These are phyloP conservation scores for Tetragnatha montana DNA, from an alignment of 2,888 invertebrate species.

Conservation along the genomic window DNA sequence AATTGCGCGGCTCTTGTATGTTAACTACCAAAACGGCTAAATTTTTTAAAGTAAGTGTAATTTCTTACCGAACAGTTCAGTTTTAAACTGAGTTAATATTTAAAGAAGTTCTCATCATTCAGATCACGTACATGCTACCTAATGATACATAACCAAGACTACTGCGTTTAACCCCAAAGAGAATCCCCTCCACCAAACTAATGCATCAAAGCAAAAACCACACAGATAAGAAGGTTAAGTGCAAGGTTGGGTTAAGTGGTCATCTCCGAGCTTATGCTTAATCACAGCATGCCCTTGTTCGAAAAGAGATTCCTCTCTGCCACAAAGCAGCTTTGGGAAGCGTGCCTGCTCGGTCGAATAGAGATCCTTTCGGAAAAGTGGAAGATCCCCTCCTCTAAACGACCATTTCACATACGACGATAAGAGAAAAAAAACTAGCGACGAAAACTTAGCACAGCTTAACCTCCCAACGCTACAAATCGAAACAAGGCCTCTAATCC, in stretches of 20 bases:
- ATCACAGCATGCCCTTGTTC: background rate
- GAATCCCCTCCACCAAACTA: too few relatives aligned
- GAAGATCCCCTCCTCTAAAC: background rate
- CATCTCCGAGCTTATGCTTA: background rate
- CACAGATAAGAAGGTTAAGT: too few relatives aligned
- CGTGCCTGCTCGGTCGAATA: background rate
- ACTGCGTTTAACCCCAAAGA: too few relatives aligned
- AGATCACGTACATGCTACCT: too few relatives aligned
- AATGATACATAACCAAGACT: too few relatives aligned
- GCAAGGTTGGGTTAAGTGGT: background rate
- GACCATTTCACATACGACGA: slow-evolving; percentile 15
- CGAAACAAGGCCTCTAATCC: slow-evolving; percentile 63
- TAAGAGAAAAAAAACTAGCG: background rate
- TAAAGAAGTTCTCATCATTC: too few relatives aligned
- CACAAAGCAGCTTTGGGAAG: background rate
- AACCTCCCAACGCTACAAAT: slow-evolving; percentile 53
- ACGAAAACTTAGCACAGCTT: slow-evolving; percentile 34
- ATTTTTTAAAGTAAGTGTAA: too few relatives aligned
- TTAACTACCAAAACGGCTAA: too few relatives aligned
- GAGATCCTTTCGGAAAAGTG: background rate
- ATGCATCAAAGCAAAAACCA: too few relatives aligned
- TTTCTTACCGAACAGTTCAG: too few relatives aligned
- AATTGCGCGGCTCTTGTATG: too few relatives aligned
- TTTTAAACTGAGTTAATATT: too few relatives aligned
- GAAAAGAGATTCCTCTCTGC: background rate